phyloP scores from a whole-genome alignment of 1,140 invertebrate genomes.

The Drosophila mauritiana region DNA sequence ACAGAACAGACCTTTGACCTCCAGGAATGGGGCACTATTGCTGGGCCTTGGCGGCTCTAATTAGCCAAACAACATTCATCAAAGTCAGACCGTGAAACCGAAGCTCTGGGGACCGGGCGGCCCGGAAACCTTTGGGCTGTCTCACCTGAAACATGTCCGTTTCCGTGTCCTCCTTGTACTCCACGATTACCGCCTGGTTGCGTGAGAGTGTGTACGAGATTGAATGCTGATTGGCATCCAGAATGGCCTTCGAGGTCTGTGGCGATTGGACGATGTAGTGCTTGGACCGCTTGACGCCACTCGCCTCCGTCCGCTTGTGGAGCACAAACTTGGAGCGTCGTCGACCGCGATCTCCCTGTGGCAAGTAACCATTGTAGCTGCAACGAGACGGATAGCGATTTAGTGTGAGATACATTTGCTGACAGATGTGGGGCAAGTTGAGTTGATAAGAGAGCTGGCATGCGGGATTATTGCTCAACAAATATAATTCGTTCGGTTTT shows the following conservation, averaged over 20 bases:
- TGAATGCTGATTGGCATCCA: slow-evolving; percentile 95
- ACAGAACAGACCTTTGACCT: slow-evolving; percentile 42
- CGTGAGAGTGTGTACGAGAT: slow-evolving; percentile 98
- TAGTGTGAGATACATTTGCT: slow-evolving; percentile 5
- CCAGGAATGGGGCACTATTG: background rate
- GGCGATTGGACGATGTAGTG: slow-evolving; percentile 98
- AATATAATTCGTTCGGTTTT: slow-evolving; percentile 49
- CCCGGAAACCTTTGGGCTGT: background rate
- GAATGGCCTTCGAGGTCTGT: slow-evolving; percentile 94
- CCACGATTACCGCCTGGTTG: slow-evolving; percentile 98
- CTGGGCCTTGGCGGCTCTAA: slow-evolving; percentile 8
- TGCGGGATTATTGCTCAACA: slow-evolving; percentile 49
- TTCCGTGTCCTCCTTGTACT: slow-evolving; percentile 96
- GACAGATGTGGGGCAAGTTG: slow-evolving; percentile 58
- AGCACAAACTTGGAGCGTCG: slow-evolving; percentile 97
- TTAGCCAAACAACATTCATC: slow-evolving; percentile 39
- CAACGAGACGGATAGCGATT: slow-evolving; percentile 61
- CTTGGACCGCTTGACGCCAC: slow-evolving; percentile 97
- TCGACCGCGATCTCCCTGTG: slow-evolving; percentile 95
- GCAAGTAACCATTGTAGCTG: slow-evolving; percentile 98
- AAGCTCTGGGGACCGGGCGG: background rate
- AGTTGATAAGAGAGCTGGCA: slow-evolving; percentile 17
- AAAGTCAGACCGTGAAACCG: slow-evolving; percentile 18
- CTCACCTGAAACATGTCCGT: slow-evolving; percentile 99
- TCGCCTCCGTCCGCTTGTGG: slow-evolving; percentile 92